A percentile compares a stretch with the other conserved stretches of the same genome.
Evolutionary conservation across 2,888 invertebrate genomes (phyloP).

Genomic region (Zhuqinia jingwanae): DNA sequence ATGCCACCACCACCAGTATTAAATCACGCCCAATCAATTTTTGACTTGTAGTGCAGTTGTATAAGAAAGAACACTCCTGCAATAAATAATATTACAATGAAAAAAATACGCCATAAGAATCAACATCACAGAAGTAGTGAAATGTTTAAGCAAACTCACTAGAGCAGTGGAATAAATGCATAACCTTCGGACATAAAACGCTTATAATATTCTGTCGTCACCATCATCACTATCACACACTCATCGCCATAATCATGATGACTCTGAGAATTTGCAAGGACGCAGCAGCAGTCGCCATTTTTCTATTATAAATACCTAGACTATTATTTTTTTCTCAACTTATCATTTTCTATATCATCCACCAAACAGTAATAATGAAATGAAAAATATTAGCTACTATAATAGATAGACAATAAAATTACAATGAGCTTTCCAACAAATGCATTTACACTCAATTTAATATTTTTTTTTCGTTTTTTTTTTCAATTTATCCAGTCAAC

Average conservation of each 20-base stretch:
- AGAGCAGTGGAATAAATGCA: background rate
- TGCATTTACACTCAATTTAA: too few species aligned
- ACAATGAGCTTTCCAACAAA: background rate
- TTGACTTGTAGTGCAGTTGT: background rate
- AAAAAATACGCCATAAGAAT: too few species aligned
- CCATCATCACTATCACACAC: background rate
- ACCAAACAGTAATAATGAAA: background rate
- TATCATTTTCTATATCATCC: background rate
- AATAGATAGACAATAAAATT: too few species aligned
- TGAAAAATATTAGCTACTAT: too few species aligned
- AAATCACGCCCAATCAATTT: conserved; percentile 70
- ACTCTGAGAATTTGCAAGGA: conserved; percentile 66
- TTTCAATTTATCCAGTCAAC: too few species aligned
- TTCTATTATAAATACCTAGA: conserved; percentile 26
- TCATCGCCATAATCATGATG: conserved; percentile 49
- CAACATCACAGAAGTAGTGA: too few species aligned
- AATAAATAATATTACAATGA: background rate
- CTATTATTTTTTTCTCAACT: conserved; percentile 6
- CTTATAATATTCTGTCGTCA: conserved; percentile 64
- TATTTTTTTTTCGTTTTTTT: too few species aligned
- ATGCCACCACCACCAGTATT: conserved; percentile 50
- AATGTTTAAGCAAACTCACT: too few species aligned
- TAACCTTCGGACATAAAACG: conserved; percentile 66
- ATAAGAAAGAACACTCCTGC: background rate
- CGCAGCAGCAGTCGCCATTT: conserved; percentile 32